Evolutionary conservation across 2,888 invertebrate species (phyloP).

Genomic region (Diloba caeruleocephala): DNA sequence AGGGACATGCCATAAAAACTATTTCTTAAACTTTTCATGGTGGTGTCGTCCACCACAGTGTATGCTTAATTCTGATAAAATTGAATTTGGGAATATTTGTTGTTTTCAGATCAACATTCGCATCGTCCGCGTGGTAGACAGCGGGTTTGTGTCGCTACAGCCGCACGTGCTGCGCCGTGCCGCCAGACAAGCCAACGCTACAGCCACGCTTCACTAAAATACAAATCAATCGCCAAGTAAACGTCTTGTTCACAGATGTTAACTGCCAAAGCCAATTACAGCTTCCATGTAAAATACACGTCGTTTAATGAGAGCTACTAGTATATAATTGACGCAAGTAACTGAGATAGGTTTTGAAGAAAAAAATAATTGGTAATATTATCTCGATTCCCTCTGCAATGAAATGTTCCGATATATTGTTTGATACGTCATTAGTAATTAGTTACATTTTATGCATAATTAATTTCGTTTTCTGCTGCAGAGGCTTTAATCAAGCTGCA

Average conservation of each 20-base stretch:
- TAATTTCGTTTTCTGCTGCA: background rate
- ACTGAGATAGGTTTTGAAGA: background rate
- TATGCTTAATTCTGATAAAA: too few relatives aligned
- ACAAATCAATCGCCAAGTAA: background rate
- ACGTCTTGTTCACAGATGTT: conserved; percentile 5
- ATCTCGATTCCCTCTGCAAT: too few relatives aligned
- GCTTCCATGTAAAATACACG: conserved; percentile 6
- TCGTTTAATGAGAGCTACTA: background rate
- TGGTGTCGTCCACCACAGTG: too few relatives aligned
- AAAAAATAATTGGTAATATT: background rate
- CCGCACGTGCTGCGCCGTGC: conserved; percentile 78
- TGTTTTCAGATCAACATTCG: conserved; percentile 90
- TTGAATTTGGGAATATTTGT: background rate
- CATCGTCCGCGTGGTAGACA: conserved; percentile 90
- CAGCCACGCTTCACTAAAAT: conserved; percentile 62
- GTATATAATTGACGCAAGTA: background rate
- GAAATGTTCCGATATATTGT: too few relatives aligned
- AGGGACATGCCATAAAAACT: too few relatives aligned
- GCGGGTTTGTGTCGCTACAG: conserved; percentile 74
- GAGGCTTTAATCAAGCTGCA: background rate
- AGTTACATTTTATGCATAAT: conserved; percentile 24
- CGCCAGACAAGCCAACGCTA: conserved; percentile 68
- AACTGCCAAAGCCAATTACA: conserved; percentile 42
- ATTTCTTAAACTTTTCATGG: too few relatives aligned
- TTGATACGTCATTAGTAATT: too few relatives aligned